A percentile compares a stretch with the other conserved stretches of the same genome.
These are phyloP conservation scores for Tiliacea citrago DNA, from an alignment of 2,888 invertebrate species.

Conservation along the genomic window DNA sequence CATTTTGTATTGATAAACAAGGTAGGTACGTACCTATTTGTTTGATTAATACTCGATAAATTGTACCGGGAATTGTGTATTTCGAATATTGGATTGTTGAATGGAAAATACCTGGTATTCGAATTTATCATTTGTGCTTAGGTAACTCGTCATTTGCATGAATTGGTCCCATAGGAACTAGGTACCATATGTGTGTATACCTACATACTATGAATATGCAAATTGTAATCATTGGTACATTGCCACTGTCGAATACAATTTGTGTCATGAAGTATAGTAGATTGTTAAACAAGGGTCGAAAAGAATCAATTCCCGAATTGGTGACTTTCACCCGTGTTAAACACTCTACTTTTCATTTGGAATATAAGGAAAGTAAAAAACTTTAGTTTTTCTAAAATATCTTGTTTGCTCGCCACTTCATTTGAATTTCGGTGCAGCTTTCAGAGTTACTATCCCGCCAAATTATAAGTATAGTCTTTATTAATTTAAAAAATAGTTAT, in stretches of 20 bases:
- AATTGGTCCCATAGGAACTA: background rate
- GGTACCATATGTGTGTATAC: background rate
- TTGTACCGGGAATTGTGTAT: background rate
- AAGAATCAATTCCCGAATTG: too few relatives aligned
- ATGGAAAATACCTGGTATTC: background rate
- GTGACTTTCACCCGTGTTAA: too few relatives aligned
- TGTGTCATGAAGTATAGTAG: background rate
- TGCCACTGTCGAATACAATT: conserved; percentile 2
- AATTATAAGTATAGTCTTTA: too few relatives aligned
- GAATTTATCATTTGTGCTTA: background rate
- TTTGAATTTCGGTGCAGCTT: too few relatives aligned
- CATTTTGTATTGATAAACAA: conserved; percentile 20
- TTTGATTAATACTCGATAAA: conserved; percentile 7
- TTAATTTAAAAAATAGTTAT: too few relatives aligned
- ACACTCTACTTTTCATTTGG: too few relatives aligned
- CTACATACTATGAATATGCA: background rate
- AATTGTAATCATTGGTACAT: background rate
- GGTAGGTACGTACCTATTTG: background rate
- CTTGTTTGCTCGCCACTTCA: too few relatives aligned
- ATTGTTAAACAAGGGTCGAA: too few relatives aligned
- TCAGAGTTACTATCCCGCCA: too few relatives aligned
- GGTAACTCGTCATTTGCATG: conserved; percentile 7
- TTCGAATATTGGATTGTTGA: background rate
- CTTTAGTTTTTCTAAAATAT: too few relatives aligned
- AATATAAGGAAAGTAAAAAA: too few relatives aligned